Conservation (phyloP, 2,113 vertebrate genomes). For the Diadophis punctatus region DNA sequence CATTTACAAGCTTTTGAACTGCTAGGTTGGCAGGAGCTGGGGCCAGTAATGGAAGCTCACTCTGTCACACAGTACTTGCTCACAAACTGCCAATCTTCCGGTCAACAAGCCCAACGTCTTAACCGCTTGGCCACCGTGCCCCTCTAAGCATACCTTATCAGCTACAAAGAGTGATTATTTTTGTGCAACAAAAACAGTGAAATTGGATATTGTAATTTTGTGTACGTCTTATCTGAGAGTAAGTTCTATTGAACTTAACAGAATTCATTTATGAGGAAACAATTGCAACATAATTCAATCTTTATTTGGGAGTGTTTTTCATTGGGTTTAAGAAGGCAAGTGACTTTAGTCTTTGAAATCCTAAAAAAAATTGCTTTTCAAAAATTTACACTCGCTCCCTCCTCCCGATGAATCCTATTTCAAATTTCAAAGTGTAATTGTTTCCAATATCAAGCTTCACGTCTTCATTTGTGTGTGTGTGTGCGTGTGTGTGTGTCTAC, state of each 20-base stretch:
- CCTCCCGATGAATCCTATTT: background rate
- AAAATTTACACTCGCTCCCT: background rate
- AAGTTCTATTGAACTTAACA: background rate
- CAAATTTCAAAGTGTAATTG: background rate
- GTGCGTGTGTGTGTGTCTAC: background rate
- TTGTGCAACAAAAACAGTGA: background rate
- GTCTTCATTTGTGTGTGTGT: background rate
- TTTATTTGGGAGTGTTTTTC: background rate
- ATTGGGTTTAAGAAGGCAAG: background rate
- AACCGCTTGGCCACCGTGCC: background rate
- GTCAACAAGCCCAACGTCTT: background rate
- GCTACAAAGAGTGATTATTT: background rate
- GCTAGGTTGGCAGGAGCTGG: background rate
- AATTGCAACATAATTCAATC: background rate
- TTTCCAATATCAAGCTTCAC: background rate
- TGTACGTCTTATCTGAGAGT: background rate
- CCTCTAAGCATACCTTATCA: background rate
- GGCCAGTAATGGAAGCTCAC: background rate
- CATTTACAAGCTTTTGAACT: background rate
- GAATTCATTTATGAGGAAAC: background rate
- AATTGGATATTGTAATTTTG: background rate
- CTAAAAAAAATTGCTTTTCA: background rate
- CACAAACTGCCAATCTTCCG: background rate
- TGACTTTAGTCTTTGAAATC: background rate
- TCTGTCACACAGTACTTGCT: background rate